A percentile compares a stretch with the other conserved stretches of the same genome.
phyloP scores from a whole-genome alignment of 2,888 invertebrate genomes.

The Poecilus cupreus region DNA sequence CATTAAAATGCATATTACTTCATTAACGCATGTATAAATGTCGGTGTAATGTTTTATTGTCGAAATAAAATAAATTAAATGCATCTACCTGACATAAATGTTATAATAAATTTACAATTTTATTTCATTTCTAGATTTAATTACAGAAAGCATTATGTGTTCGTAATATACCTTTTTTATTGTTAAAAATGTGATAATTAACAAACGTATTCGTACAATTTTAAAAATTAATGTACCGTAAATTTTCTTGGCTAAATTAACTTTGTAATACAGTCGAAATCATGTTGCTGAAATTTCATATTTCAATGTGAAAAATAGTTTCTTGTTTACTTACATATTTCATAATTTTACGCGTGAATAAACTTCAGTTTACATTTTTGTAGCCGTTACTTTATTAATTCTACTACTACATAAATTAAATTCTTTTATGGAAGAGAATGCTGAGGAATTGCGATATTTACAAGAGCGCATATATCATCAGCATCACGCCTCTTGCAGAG shows the following conservation, averaged over 20 bases:
- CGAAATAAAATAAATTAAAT: conserved; percentile 26
- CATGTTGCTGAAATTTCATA: conserved; percentile 27
- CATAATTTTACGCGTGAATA: conserved; percentile 34
- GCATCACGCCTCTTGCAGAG: background rate
- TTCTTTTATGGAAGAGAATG: background rate
- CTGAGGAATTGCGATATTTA: background rate
- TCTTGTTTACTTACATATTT: conserved; percentile 29
- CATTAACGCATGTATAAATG: background rate
- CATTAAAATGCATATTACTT: conserved; percentile 39
- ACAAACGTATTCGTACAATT: background rate
- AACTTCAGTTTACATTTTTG: conserved; percentile 9
- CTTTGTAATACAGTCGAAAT: conserved; percentile 36
- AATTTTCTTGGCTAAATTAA: background rate
- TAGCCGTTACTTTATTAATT: background rate
- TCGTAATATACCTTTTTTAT: background rate
- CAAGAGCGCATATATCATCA: background rate
- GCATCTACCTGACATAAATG: background rate
- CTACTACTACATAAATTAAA: conserved; percentile 26
- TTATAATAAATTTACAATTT: background rate
- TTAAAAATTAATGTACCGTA: conserved; percentile 37
- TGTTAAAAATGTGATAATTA: conserved; percentile 23
- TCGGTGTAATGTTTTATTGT: conserved; percentile 13
- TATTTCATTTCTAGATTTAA: background rate
- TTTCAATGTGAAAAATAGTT: conserved; percentile 27
- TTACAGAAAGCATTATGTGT: background rate